phyloP scores from a whole-genome alignment of 2,888 invertebrate genomes.

The Meta bourneti region DNA sequence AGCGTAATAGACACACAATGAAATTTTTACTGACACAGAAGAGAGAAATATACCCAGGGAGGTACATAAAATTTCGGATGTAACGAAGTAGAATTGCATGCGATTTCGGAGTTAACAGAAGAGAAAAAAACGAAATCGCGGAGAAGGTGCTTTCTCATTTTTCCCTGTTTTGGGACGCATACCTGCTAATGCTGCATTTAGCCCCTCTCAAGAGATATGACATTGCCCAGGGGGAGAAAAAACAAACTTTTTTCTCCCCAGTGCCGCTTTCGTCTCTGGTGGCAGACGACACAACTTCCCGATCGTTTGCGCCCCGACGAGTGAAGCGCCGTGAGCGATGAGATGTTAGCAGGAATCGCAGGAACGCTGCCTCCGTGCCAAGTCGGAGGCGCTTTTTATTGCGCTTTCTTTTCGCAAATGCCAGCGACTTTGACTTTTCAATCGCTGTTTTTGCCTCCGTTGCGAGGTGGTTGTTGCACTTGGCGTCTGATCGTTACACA shows the following conservation, averaged over 20 bases:
- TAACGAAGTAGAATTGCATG: too few relatives aligned
- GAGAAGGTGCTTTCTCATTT: background rate
- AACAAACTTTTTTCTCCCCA: background rate
- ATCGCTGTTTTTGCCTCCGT: background rate
- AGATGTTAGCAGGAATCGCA: constrained; percentile 45
- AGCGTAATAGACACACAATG: too few relatives aligned
- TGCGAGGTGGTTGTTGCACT: background rate
- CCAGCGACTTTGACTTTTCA: background rate
- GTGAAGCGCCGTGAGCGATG: constrained; percentile 35
- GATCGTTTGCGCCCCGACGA: constrained; percentile 41
- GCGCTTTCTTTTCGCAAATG: background rate
- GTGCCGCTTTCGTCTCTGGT: background rate
- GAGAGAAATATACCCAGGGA: too few relatives aligned
- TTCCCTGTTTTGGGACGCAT: background rate
- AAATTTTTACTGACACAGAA: too few relatives aligned
- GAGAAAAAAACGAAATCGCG: constrained; percentile 4
- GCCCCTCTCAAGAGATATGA: background rate
- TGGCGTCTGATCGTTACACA: too few relatives aligned
- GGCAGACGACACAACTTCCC: constrained; percentile 8
- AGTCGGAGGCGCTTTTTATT: constrained; percentile 6
- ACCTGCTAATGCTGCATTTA: constrained; percentile 42
- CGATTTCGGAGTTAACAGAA: background rate
- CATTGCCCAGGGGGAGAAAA: background rate
- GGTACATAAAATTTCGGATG: too few relatives aligned
- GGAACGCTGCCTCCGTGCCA: constrained; percentile 37